Evolutionary conservation across 2,113 vertebrate species (phyloP), one percentile per base, ranked within the genome.

Genomic region (Passer montanus): DNA sequence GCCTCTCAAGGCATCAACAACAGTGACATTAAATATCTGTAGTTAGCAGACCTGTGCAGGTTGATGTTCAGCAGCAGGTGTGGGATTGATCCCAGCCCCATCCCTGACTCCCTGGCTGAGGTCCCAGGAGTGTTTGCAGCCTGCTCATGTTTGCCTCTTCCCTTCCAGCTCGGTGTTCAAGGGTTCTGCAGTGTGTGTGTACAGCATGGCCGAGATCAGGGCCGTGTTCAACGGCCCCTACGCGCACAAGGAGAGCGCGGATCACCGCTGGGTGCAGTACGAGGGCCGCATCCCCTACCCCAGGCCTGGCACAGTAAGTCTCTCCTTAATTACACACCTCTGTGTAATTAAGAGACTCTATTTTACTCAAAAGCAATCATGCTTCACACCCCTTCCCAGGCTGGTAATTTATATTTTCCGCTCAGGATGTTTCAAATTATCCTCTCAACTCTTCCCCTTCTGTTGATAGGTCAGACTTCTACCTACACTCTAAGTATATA

Each of bases 121-220:
- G 28, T 8, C 3, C 24, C 3, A 3, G 33, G 6, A 3, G 3
- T 44, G 20, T 50, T 74, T n/a, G 24, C 43, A 69, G 30, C 0
- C 1, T 14, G 2, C 15, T 1, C 58, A 33, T 15, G 33, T 22
- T 9, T 16, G 6, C 23, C 0, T 41, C 56, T 77, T 77, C 55
- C 84, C 93, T 96, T 93, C 59, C 97, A 99, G 99, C 95, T 99
- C 99, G 10, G 98, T 99, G 91, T 99, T 99, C 98, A 99, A 98
- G 93, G 99, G 99, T 84, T 99, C 99, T n/a, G 99, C 99, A 7
- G 99, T 99, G 63, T 99, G 99, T 91, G 98, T 99, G 64, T 99
- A 99, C 93, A 99, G 98, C 95, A 99, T 99, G 99, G 98, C 99
- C 9, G 99, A 99, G 69, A 98, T 99, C 81, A 98, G 99, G 86